A percentile compares a stretch with the other conserved stretches of the same genome.
Conservation (phyloP, 2,797 vertebrate genomes). For the Neosalanx taihuensis region DNA sequence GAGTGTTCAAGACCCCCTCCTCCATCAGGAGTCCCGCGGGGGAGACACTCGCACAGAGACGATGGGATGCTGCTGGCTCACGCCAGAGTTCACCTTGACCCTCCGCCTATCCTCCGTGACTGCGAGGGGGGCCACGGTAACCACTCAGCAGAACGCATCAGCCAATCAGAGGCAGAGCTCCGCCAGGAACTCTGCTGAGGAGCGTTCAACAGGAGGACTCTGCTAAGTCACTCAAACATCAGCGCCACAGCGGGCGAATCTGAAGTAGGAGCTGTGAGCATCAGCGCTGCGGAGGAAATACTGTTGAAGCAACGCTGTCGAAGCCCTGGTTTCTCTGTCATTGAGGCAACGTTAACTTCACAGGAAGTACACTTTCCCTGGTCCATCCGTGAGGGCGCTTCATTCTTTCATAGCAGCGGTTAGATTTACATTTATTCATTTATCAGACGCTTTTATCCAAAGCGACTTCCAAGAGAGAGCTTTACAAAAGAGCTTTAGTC, state of each 20-base stretch:
- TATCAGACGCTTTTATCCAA: no score
- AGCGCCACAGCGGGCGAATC: not conserved
- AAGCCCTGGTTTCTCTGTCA: not conserved
- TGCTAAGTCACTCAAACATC: not conserved
- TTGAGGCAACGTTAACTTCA: not conserved
- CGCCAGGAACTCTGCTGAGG: not conserved
- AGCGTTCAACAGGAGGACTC: not conserved
- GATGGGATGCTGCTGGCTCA: not conserved
- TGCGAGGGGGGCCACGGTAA: not conserved
- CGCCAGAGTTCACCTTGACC: not conserved
- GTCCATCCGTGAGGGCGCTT: no score
- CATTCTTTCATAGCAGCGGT: no score
- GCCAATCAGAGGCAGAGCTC: not conserved
- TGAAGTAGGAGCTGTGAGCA: not conserved
- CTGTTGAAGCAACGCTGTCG: not conserved
- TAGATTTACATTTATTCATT: no score
- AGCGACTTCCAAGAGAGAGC: no score
- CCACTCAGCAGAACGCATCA: not conserved
- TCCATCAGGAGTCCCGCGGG: not conserved
- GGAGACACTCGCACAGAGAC: not conserved
- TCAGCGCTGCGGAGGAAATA: not conserved
- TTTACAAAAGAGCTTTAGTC: no score
- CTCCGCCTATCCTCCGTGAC: not conserved
- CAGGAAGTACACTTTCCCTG: not conserved
- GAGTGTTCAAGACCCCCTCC: not conserved